These are phyloP conservation scores for Scomber japonicus DNA, from an alignment of 2,113 vertebrate genomes.

Conservation along the genomic window DNA sequence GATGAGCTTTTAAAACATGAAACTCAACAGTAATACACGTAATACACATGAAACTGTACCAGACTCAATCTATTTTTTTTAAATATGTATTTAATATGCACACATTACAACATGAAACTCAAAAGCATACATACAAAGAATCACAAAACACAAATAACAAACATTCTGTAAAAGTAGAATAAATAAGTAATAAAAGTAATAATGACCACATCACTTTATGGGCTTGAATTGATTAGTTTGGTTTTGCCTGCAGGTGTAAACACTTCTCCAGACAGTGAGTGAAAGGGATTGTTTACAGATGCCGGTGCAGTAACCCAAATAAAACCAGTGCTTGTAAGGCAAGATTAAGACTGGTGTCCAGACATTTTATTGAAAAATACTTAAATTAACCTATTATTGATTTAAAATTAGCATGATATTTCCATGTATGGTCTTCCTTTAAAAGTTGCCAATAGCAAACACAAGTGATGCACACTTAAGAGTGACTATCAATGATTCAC, in stretches of 20 bases:
- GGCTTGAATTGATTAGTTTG: neutral
- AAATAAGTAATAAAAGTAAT: too few species aligned
- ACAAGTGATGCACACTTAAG: neutral
- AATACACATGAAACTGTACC: too few species aligned
- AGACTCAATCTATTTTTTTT: too few species aligned
- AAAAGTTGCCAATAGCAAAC: too few species aligned
- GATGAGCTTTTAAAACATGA: too few species aligned
- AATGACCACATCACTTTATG: too few species aligned
- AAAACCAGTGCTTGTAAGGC: slow-evolving; percentile 7
- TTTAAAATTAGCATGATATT: neutral
- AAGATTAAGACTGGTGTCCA: neutral
- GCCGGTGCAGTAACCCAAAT: slow-evolving; percentile 16
- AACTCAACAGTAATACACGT: too few species aligned
- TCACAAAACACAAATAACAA: too few species aligned
- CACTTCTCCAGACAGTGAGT: neutral
- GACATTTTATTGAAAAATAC: neutral
- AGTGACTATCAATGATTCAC: neutral
- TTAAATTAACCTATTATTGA: neutral
- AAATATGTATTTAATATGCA: too few species aligned
- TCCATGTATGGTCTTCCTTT: neutral
- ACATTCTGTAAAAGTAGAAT: too few species aligned
- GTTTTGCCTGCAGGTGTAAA: slow-evolving; percentile 19
- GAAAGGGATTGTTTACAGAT: slow-evolving; percentile 18
- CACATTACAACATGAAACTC: too few species aligned
- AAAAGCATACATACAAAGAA: too few species aligned